phyloP scores from a whole-genome alignment of 2,888 invertebrate genomes.

The Drosophila tripunctata region DNA sequence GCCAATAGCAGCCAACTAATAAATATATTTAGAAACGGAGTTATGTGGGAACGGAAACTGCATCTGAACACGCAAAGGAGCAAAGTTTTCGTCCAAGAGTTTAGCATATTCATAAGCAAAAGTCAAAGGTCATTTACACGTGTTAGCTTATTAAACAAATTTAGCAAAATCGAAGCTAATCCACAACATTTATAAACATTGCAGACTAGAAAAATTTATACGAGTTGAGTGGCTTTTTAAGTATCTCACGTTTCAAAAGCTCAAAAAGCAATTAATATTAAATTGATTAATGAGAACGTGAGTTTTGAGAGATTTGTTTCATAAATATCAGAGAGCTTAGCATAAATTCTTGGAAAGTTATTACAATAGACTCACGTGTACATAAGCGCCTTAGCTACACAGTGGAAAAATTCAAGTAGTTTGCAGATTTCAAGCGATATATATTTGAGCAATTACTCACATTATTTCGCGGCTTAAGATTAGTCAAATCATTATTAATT shows the following conservation, averaged over 20 bases:
- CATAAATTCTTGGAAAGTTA: background rate
- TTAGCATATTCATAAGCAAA: background rate
- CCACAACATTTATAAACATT: conserved; percentile 22
- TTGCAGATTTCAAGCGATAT: background rate
- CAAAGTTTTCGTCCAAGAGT: background rate
- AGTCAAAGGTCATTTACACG: conserved; percentile 42
- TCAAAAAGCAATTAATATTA: conserved; percentile 16
- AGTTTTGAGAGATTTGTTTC: background rate
- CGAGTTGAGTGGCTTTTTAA: background rate
- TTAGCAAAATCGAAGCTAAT: conserved; percentile 38
- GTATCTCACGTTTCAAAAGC: conserved; percentile 1
- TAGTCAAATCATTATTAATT: too few relatives aligned
- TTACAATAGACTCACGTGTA: background rate
- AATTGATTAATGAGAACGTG: background rate
- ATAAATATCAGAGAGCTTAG: background rate
- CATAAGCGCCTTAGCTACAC: conserved; percentile 23
- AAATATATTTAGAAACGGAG: background rate
- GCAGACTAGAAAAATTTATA: background rate
- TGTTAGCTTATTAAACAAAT: conserved; percentile 32
- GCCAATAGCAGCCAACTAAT: background rate
- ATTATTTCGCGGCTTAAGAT: too few relatives aligned
- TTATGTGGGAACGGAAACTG: conserved; percentile 20
- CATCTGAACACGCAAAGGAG: conserved; percentile 33
- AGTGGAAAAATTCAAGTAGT: background rate
- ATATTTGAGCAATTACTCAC: too few relatives aligned